Conservation (phyloP, 2,888 invertebrate species). For the Apoderus coryli region DNA sequence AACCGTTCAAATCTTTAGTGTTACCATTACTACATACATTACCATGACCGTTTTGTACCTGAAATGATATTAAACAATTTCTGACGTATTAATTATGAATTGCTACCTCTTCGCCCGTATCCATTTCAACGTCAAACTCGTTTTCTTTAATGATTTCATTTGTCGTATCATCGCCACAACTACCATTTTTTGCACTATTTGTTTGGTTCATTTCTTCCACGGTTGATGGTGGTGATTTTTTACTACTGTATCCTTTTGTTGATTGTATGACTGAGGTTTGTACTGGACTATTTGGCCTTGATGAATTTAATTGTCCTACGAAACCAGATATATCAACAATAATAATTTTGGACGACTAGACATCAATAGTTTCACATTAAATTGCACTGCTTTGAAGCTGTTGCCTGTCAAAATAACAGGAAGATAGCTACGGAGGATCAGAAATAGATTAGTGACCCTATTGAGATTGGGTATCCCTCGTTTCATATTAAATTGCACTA, state of each 20-base stretch:
- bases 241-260: conserved; percentile 40
- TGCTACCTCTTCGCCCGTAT: conserved; percentile 28
- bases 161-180: conserved; percentile 23
- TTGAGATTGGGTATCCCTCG: no score
- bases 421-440: no score
- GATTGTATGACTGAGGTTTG: conserved; percentile 76
- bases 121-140: conserved; percentile 43
- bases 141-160: conserved; percentile 31
- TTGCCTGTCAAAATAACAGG: no score
- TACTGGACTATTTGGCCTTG: conserved; percentile 38
- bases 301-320: no score
- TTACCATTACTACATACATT: conserved; percentile 21
- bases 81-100: neutral
- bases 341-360: no score
- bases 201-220: conserved; percentile 40
- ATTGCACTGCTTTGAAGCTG: no score
- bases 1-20: conserved; percentile 35
- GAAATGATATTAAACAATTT: no score
- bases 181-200: conserved; percentile 35
- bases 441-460: no score
- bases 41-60: conserved; percentile 30
- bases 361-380: no score
- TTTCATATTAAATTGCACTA: no score
- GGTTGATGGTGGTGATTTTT: conserved; percentile 19
- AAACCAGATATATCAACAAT: no score